Base-by-base conservation (phyloP, 2,113 vertebrate genomes). In the Podarcis raffonei region DNA sequence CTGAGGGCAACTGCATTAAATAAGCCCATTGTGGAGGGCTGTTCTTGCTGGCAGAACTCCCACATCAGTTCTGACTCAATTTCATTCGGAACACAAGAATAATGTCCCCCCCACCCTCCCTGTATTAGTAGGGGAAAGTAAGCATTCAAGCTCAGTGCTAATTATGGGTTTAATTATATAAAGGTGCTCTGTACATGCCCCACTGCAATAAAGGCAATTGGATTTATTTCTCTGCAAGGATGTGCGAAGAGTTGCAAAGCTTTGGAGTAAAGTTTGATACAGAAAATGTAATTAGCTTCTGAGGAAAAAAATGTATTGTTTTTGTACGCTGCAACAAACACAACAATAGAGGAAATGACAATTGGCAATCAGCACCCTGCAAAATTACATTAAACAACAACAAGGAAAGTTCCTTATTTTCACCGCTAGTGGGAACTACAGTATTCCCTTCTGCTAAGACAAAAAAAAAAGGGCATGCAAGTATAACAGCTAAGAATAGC, bases 401-500 rank as follows among this genome's bases (percentile, higher is more conserved):
- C 1, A 25, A 66, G 57, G 65, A 86, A 85, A 90, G 27, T 94
- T 94, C 90, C 85, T 37, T 59, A n/a, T 87, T 93, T 93, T 90
- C 88, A 84, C 96, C 96, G 91, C 95, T 96, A 96, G 96, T 96
- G 95, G 95, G 96, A 95, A 95, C 93, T 94, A 88, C 92, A 90
- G 94, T 81, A 94, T 93, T 95, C 90, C 68, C 89, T 94, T 93
- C 89, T 72, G 87, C 59, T 35, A 85, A 76, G 62, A n/a, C 48
- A 11, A 53, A 62, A 77, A 83, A 39, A 93, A 76, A 87, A 5
- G 92, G 79, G 79, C 86, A 83, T 39, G 71, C 13, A 25, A 89
- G 93, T 86, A 81, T 93, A 91, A 92, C 5, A 57, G 89, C 95
- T 93, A 95, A 95, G 92, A 95, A 96, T 94, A 95, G 94, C 92